Base-by-base conservation (phyloP, 2,113 vertebrate genomes). In the Chaetodon trifascialis region DNA sequence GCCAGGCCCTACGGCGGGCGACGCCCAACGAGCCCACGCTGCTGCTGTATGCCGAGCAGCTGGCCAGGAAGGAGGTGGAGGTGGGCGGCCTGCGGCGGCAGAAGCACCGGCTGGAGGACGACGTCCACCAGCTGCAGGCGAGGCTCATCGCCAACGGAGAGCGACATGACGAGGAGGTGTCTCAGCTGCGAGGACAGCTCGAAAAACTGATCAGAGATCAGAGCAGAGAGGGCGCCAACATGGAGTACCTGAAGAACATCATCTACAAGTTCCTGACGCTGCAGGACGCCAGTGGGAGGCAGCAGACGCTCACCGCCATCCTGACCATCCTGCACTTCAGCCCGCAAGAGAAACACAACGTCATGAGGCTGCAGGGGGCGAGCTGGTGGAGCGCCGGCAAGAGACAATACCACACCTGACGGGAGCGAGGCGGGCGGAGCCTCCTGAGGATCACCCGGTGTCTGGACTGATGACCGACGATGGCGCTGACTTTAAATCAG, bases 231-330 rank as follows among this genome's bases (percentile, higher is more conserved):
- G 98, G 98, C 0, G 97, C 97, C 92, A 98, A 98, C 93, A 87
- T 99, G 91, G 98, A 99, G 73, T 99, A 99, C 90, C 96, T 99
- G 74, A 99, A 99, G 86, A 99, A 99, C 81, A 93, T 99, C 4
- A 93, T 97, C 79, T 97, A 94, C 76, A 93, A 95, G 30, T 99
- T 98, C 77, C 91, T 99, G 71, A 99, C 97, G 0, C 92, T 99
- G 89, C 95, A 96, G 0, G 97, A 99, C 54, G 34, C 88, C 0
- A 93, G 96, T 3, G 98, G 97, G 0, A 94, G 97, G 25, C 97
- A 96, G 92, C 98, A 99, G 94, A 99, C 98, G 0, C 97, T 99
- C 11, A 93, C 81, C 0, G 98, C 98, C 86, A 99, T 99, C 73
- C 83, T 98, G 44, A 97, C 97, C 55, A 96, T 99, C 78, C 90